These are phyloP conservation scores for Melieria omissa DNA, from an alignment of 2,888 invertebrate species.

Conservation along the genomic window DNA sequence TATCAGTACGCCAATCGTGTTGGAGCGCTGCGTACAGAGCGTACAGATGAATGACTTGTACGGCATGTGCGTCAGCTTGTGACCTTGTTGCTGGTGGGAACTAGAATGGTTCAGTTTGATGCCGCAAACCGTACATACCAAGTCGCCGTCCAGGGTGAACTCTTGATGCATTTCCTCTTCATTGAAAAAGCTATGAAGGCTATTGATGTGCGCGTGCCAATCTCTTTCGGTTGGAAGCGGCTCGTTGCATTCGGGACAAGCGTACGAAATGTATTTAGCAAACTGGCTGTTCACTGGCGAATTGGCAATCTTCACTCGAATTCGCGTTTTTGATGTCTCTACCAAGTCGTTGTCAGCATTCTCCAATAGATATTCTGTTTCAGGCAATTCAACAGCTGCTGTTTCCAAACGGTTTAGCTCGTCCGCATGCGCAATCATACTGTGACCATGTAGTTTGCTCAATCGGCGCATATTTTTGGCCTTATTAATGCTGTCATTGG, in stretches of 20 bases:
- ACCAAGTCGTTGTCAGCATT: no score
- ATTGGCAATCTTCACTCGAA: no score
- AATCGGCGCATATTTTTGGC: no score
- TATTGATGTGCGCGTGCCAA: conserved; percentile 40
- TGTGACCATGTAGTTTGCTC: no score
- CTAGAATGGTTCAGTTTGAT: conserved; percentile 15
- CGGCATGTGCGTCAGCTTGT: conserved; percentile 42
- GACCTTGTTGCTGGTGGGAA: conserved; percentile 30
- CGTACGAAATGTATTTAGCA: conserved; percentile 38
- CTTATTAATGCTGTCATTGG: no score
- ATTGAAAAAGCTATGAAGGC: conserved; percentile 39
- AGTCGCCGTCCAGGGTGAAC: conserved; percentile 17
- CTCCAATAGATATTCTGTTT: no score
- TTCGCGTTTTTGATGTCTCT: no score
- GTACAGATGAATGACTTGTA: conserved; percentile 42
- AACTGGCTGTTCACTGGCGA: no score
- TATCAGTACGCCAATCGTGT: conserved; percentile 31
- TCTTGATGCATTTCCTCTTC: conserved; percentile 29
- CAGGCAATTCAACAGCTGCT: no score
- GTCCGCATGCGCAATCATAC: no score
- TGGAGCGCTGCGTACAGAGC: conserved; percentile 36
- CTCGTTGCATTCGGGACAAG: conserved; percentile 44
- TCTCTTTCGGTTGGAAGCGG: conserved; percentile 28
- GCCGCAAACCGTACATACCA: conserved; percentile 37
- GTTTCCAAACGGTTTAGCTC: no score